A percentile compares a stretch with the other conserved stretches of the same genome.
phyloP scores from a whole-genome alignment of 2,797 vertebrate species.

The Artibeus lituratus region DNA sequence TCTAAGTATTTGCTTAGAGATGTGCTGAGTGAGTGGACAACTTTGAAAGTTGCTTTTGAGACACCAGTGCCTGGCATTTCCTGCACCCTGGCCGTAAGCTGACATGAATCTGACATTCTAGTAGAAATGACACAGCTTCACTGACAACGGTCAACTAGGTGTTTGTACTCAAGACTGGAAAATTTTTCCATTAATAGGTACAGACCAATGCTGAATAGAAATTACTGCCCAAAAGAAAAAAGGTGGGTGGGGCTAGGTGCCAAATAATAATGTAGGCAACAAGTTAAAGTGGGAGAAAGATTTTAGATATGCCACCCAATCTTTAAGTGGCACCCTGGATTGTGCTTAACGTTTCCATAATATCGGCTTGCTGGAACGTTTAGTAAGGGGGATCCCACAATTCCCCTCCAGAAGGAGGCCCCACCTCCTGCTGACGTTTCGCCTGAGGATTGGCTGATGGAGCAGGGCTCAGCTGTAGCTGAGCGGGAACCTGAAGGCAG shows the following conservation, averaged over 20 bases:
- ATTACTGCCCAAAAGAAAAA: neutral
- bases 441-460: slow-evolving; percentile 17
- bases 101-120: neutral
- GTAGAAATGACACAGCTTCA: neutral
- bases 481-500: accelerated
- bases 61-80: neutral
- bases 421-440: neutral
- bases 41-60: slow-evolving; percentile 28
- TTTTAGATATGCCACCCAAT: neutral
- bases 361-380: accelerated
- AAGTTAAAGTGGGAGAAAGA: neutral
- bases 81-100: neutral
- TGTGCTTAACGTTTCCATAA: neutral
- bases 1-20: neutral
- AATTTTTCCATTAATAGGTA: neutral
- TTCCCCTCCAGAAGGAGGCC: neutral
- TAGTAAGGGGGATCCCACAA: neutral
- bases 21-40: neutral
- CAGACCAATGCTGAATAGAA: neutral
- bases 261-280: neutral
- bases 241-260: neutral
- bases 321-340: neutral
- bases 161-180: neutral
- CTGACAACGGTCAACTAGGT: neutral
- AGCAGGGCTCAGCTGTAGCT: accelerated